Base-by-base conservation (phyloP, 2,888 invertebrate genomes). In the Euproctis similis region DNA sequence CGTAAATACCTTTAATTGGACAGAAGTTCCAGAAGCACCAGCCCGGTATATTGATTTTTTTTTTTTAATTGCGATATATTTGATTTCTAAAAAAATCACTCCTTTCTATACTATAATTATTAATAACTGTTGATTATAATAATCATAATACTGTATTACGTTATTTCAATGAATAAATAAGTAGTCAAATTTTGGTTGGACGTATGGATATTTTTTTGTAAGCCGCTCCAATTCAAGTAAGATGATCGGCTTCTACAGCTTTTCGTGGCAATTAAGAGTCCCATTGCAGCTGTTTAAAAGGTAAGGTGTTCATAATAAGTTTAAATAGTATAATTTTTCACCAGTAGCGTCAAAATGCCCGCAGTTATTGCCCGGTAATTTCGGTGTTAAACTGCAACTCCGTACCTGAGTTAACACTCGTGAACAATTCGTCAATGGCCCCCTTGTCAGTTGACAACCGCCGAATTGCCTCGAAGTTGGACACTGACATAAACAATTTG, bases 371-470 rank as follows among this genome's bases (percentile, higher is more conserved):
- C 14, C 8, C 8, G 4, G 8, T 21, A 43, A 43, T 48, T 43
- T 28, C 21, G 21, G 13, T 27, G 18, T 29, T 19, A 27, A 36
- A 36, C 42, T 43, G 48, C 35, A 34, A 36, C 24, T 41, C 30
- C 6, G 14, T n/a, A n/a, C n/a, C n/a, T n/a, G 2, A 17, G 12
- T 27, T 24, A 31, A 33, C 33, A 39, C 46, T 23, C 23, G 37
- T 35, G 11, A 20, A 12, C 38, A 50, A 48, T 46, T 47, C 40
- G 33, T 47, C 50, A 46, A 46, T 43, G 35, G 31, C n/a, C n/a
- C 35, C 16, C 16, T 17, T 34, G 20, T 40, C 37, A 41, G 39
- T 39, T 43, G 37, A 37, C 39, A 40, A 30, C 38, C 32, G 22
- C 33, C 34, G 32, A 17, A 8, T 26, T 30, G 10, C 3, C 42